Conservation (phyloP, 2,113 vertebrate genomes). For the Bubo blakistoni region DNA sequence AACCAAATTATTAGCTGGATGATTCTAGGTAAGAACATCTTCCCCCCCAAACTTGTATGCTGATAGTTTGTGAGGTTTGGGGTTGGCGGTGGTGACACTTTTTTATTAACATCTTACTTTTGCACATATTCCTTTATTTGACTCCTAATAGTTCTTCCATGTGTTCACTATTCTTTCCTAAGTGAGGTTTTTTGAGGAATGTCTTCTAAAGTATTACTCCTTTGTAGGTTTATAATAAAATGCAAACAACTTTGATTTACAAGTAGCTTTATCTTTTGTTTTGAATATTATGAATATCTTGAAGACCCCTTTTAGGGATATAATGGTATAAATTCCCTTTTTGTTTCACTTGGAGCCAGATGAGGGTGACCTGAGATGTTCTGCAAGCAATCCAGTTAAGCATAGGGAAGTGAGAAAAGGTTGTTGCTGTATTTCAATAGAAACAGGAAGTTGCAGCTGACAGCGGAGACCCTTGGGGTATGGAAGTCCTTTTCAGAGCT, state of each 20-base stretch:
- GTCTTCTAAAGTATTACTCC: background rate
- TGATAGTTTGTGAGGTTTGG: background rate
- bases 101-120: background rate
- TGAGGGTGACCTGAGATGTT: background rate
- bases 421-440: background rate
- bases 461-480: background rate
- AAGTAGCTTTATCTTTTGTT: background rate
- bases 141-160: background rate
- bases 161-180: background rate
- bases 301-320: background rate
- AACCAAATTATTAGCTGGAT: slow-evolving; percentile 92
- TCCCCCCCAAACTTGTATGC: background rate
- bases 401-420: background rate
- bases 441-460: background rate
- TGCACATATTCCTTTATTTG: background rate
- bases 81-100: background rate
- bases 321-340: background rate
- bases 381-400: background rate
- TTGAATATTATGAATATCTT: background rate
- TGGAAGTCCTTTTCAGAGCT: background rate
- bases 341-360: background rate
- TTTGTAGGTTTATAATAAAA: background rate
- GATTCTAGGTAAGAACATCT: slow-evolving; percentile 80
- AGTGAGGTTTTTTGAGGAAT: background rate
- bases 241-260: background rate